phyloP scores from a whole-genome alignment of 2,113 vertebrate genomes.

The Isichthys henryi region DNA sequence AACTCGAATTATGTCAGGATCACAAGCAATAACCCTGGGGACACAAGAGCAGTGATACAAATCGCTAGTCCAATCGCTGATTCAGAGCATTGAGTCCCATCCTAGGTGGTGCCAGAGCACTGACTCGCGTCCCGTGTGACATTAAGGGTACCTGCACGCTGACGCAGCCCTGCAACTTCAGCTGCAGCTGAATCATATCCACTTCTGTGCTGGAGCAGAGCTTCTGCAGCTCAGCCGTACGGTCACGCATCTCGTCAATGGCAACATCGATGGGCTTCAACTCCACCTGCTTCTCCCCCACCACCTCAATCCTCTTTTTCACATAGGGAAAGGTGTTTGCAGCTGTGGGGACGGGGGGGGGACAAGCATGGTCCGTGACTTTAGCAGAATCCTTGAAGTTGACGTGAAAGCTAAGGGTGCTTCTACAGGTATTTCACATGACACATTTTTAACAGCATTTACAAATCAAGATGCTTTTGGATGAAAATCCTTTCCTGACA shows the following conservation, averaged over 20 bases:
- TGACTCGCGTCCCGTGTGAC: background rate
- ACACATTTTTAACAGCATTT: background rate
- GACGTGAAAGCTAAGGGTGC: background rate
- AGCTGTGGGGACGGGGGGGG: constrained; percentile 52
- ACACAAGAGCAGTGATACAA: background rate
- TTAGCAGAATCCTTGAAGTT: background rate
- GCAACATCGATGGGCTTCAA: constrained; percentile 92
- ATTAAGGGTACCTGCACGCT: constrained; percentile 56
- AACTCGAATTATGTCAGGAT: background rate
- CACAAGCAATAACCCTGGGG: background rate
- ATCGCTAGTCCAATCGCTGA: background rate
- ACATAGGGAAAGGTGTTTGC: constrained; percentile 84
- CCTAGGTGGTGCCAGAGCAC: background rate
- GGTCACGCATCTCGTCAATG: constrained; percentile 87
- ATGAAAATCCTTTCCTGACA: background rate
- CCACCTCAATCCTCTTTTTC: constrained; percentile 90
- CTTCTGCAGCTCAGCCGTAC: constrained; percentile 77
- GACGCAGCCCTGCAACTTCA: constrained; percentile 91
- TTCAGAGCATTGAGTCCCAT: background rate
- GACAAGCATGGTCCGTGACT: background rate
- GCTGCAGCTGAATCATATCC: constrained; percentile 96
- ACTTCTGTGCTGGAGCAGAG: constrained; percentile 78
- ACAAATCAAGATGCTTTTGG: background rate
- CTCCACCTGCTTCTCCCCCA: constrained; percentile 78
- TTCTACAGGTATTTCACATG: background rate